These are phyloP conservation scores for Troides aeacus DNA, from an alignment of 2,888 invertebrate species.

Conservation along the genomic window DNA sequence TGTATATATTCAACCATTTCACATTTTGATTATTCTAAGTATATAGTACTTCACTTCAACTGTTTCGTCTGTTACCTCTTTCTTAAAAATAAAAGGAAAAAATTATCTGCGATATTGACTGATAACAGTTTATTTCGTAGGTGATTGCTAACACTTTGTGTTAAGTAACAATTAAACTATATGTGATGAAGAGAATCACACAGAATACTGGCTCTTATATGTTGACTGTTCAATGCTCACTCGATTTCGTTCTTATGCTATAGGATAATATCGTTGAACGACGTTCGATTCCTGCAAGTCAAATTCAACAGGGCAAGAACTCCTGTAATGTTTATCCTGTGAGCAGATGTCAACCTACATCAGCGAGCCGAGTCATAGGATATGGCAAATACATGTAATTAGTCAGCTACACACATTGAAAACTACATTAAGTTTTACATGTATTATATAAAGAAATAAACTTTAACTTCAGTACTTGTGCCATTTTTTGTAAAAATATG, in stretches of 20 bases:
- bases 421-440: conserved; percentile 12
- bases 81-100: no score
- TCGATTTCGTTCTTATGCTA: conserved; percentile 16
- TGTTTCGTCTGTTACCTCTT: no score
- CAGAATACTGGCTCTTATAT: not conserved
- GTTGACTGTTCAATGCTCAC: not conserved
- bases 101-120: no score
- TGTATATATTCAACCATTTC: no score
- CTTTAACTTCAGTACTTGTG: not conserved
- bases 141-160: no score
- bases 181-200: no score
- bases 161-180: no score
- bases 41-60: no score
- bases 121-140: no score
- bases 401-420: conserved; percentile 19
- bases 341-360: conserved; percentile 14
- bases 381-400: conserved; percentile 18
- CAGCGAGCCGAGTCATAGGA: conserved; percentile 8
- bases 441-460: not conserved
- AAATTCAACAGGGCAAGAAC: conserved; percentile 7
- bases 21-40: no score
- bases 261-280: conserved; percentile 17
- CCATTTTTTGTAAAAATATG: not conserved
- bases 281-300: conserved; percentile 15
- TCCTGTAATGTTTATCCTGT: conserved; percentile 13